These are phyloP conservation scores for Gibbula magus DNA, from an alignment of 2,888 invertebrate species.

Conservation along the genomic window DNA sequence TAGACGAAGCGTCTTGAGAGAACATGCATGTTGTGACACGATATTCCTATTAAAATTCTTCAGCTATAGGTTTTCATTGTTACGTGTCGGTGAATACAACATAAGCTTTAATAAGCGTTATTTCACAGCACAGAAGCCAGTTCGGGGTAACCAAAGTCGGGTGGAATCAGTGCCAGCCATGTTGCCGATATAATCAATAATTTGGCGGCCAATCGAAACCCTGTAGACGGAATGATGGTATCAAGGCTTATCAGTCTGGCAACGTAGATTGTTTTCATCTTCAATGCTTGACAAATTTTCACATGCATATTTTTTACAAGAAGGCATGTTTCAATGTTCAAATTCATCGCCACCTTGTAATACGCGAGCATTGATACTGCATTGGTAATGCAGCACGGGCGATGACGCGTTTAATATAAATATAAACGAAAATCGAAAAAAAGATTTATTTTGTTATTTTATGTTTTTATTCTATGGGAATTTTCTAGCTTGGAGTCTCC, in stretches of 20 bases:
- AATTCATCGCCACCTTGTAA: too few relatives aligned
- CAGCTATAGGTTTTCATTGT: slow-evolving; percentile 9
- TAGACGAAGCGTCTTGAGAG: background rate
- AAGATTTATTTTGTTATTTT: background rate
- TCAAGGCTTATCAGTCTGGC: background rate
- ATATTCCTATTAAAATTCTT: slow-evolving; percentile 14
- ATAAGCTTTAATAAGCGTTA: slow-evolving; percentile 1
- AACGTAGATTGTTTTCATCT: background rate
- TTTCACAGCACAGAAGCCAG: too few relatives aligned
- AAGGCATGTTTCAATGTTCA: too few relatives aligned
- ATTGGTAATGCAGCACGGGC: background rate
- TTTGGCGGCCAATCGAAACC: slow-evolving; percentile 11
- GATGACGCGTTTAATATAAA: slow-evolving; percentile 18
- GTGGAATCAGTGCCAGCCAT: background rate
- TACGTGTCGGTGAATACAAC: slow-evolving; percentile 9
- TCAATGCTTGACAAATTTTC: background rate
- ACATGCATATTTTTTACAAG: background rate
- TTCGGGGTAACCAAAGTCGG: too few relatives aligned
- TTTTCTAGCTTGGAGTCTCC: background rate
- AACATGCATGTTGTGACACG: background rate
- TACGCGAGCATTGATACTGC: background rate
- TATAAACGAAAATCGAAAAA: slow-evolving; percentile 2
- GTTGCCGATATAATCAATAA: slow-evolving; percentile 1
- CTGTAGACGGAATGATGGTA: slow-evolving; percentile 3
- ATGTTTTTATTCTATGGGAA: slow-evolving; percentile 5